These are phyloP conservation scores for Acanthochromis polyacanthus DNA, from an alignment of 2,113 vertebrate species.

Conservation along the genomic window DNA sequence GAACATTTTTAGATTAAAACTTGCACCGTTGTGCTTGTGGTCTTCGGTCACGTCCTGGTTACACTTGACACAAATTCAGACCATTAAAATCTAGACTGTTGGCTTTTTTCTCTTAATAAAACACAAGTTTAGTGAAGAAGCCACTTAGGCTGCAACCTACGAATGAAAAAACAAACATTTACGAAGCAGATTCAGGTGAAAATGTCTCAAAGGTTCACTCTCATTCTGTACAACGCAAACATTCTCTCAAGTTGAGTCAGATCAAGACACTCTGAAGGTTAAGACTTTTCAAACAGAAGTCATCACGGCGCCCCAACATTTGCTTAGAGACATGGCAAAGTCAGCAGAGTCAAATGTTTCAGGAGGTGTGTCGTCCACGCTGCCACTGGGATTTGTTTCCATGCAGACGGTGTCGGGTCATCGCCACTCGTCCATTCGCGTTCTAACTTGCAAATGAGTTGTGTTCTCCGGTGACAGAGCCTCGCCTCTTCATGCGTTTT, in stretches of 20 bases:
- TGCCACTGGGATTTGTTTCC: background rate
- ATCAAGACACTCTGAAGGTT: background rate
- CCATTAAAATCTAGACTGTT: too few relatives aligned
- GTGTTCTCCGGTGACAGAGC: background rate
- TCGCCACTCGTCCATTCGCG: background rate
- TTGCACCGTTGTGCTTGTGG: too few relatives aligned
- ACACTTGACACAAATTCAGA: too few relatives aligned
- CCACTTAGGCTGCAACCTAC: too few relatives aligned
- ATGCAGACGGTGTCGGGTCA: background rate
- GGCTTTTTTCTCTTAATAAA: too few relatives aligned
- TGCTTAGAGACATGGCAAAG: background rate
- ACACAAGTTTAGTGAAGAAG: too few relatives aligned
- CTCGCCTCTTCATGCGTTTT: conserved; percentile 28
- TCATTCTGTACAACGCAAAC: too few relatives aligned
- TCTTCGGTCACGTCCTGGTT: too few relatives aligned
- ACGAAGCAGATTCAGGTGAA: too few relatives aligned
- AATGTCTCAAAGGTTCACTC: too few relatives aligned
- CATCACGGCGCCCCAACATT: background rate
- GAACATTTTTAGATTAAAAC: too few relatives aligned
- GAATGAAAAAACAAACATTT: too few relatives aligned
- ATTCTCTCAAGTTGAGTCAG: background rate
- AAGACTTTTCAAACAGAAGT: background rate
- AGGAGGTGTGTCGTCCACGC: background rate
- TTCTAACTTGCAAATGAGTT: conserved; percentile 35
- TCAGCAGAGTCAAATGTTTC: background rate